A percentile compares a stretch with the other conserved stretches of the same genome.
Conservation (phyloP, 2,113 vertebrate genomes). For the Hippoglossus stenolepis region DNA sequence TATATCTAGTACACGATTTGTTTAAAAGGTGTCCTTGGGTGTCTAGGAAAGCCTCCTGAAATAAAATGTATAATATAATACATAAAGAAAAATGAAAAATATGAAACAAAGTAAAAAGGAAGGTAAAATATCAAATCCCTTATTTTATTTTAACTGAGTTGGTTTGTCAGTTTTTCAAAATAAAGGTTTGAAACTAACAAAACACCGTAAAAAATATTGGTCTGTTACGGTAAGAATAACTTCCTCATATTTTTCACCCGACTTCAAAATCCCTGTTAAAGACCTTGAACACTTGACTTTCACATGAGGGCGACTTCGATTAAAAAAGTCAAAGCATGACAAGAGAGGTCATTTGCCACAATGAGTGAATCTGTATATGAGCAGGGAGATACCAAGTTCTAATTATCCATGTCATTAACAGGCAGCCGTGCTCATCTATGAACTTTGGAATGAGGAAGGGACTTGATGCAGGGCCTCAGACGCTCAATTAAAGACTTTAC, state of each 20-base stretch:
- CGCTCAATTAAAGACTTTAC: constrained; percentile 44
- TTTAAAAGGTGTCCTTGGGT: no score
- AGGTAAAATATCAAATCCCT: no score
- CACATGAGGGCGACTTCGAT: background rate
- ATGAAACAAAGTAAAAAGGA: no score
- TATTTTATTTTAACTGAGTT: no score
- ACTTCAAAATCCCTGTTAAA: background rate
- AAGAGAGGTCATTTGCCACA: background rate
- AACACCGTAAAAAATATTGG: no score
- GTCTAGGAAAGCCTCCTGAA: no score
- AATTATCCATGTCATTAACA: constrained; percentile 56
- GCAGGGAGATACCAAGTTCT: background rate
- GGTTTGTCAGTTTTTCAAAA: no score
- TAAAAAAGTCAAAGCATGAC: background rate
- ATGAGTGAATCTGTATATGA: background rate
- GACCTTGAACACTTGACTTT: background rate
- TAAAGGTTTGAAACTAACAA: no score
- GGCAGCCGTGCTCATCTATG: constrained; percentile 40
- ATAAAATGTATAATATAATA: no score
- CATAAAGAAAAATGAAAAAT: no score
- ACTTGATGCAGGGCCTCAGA: no score
- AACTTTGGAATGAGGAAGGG: constrained; percentile 27
- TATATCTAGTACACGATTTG: no score
- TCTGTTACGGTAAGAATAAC: background rate
- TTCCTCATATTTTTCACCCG: background rate